Conservation (phyloP, 1,140 invertebrate genomes). For the Pseudomyrmex cubaensis region DNA sequence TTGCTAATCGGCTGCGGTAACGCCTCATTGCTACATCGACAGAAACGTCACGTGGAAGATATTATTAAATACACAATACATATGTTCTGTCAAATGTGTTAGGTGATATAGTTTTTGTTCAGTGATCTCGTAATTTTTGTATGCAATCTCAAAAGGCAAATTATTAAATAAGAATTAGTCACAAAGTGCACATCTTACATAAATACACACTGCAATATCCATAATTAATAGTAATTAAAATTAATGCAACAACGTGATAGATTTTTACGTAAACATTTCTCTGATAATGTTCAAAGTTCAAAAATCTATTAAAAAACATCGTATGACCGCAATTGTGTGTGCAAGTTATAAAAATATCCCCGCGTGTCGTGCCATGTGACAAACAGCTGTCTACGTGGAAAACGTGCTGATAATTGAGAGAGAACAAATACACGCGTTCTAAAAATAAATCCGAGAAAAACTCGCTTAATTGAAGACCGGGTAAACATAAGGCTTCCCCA, state of each 20-base stretch:
- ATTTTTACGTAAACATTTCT: not conserved
- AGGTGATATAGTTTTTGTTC: not conserved
- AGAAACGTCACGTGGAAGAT: conserved; percentile 37
- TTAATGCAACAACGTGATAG: not conserved
- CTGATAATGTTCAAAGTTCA: not conserved
- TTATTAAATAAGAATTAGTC: not conserved
- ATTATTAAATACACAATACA: not conserved
- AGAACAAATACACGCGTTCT: not conserved
- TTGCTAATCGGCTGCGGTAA: conserved; percentile 83
- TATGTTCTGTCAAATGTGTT: not conserved
- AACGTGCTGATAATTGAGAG: conserved; percentile 3
- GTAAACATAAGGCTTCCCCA: not conserved
- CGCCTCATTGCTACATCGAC: conserved; percentile 79
- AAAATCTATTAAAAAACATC: not conserved
- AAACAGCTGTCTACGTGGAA: not conserved
- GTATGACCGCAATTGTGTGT: not conserved
- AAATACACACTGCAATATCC: conserved; percentile 29
- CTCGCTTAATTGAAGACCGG: not conserved
- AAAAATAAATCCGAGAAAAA: conserved; percentile 3
- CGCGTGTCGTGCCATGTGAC: conserved; percentile 37
- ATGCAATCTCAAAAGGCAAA: not conserved
- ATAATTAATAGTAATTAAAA: not conserved
- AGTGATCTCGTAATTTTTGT: not conserved
- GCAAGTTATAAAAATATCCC: not conserved
- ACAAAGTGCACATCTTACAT: not conserved